These are phyloP conservation scores for Naja naja DNA, from an alignment of 2,113 vertebrate genomes.

Conservation along the genomic window DNA sequence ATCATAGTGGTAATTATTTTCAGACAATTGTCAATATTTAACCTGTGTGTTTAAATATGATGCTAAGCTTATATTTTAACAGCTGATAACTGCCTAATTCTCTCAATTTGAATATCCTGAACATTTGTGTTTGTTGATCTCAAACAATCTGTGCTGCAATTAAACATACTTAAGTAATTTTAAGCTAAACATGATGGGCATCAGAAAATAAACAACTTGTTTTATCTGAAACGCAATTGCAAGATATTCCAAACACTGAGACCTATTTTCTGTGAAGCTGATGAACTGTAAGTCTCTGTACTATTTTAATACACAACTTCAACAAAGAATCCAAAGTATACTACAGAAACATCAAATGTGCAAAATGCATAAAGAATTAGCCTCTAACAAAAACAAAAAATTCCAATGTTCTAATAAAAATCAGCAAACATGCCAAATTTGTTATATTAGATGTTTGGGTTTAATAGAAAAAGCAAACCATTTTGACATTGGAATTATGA, in stretches of 20 bases:
- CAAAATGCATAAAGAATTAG: neutral
- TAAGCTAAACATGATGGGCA: neutral
- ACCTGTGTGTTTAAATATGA: neutral
- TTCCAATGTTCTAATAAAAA: neutral
- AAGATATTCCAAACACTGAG: neutral
- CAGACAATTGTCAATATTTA: neutral
- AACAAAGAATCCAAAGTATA: neutral
- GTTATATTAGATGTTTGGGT: neutral
- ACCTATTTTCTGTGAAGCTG: neutral
- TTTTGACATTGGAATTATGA: neutral
- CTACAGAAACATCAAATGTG: neutral
- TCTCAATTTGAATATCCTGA: neutral
- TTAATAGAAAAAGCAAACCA: too few species aligned
- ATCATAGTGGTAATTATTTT: neutral
- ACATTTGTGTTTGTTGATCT: neutral
- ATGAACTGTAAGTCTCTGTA: neutral
- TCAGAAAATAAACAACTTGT: neutral
- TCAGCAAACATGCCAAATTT: neutral
- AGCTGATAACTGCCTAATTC: neutral
- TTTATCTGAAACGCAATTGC: neutral
- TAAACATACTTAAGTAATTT: neutral
- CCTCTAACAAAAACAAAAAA: neutral
- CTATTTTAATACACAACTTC: conserved; percentile 1
- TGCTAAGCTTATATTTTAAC: neutral
- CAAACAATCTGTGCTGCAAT: neutral